Evolutionary conservation across 2,113 vertebrate genomes (phyloP).

Genomic region (Epinephelus cyanopodus): DNA sequence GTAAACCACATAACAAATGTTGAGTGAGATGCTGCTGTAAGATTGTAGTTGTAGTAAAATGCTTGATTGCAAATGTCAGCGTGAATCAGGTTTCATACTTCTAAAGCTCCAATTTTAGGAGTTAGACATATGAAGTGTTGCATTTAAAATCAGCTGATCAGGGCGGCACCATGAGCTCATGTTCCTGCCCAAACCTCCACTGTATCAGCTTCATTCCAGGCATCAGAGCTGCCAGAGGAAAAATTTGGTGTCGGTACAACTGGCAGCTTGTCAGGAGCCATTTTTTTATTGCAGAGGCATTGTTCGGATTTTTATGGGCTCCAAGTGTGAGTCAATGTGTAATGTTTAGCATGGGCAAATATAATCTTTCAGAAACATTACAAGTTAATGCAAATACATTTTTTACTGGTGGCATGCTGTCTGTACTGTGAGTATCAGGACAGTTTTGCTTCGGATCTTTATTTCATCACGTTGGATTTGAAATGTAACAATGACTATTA

Average conservation of each 20-base stretch:
- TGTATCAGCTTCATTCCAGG: constrained; percentile 12
- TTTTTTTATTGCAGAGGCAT: constrained; percentile 9
- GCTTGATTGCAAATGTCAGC: not conserved
- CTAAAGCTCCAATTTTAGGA: not conserved
- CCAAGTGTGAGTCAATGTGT: not conserved
- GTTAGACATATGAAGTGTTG: not conserved
- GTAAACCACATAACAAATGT: not conserved
- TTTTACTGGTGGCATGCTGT: not conserved
- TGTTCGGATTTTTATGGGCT: constrained; percentile 19
- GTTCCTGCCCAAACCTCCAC: constrained; percentile 8
- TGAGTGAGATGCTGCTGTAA: not conserved
- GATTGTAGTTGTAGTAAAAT: not conserved
- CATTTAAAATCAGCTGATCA: constrained; percentile 12
- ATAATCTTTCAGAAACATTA: constrained; percentile 6
- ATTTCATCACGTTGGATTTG: not conserved
- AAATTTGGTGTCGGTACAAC: not conserved
- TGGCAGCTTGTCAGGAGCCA: constrained; percentile 11
- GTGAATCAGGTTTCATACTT: not conserved
- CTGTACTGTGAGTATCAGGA: not conserved
- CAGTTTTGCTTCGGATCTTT: not conserved
- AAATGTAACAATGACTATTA: not conserved
- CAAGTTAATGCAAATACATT: not conserved
- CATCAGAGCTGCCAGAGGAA: constrained; percentile 16
- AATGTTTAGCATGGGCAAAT: not conserved
- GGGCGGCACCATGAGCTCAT: constrained; percentile 7